Evolutionary conservation across 2,797 vertebrate genomes (phyloP).

Genomic region (Hoplostethus atlanticus): DNA sequence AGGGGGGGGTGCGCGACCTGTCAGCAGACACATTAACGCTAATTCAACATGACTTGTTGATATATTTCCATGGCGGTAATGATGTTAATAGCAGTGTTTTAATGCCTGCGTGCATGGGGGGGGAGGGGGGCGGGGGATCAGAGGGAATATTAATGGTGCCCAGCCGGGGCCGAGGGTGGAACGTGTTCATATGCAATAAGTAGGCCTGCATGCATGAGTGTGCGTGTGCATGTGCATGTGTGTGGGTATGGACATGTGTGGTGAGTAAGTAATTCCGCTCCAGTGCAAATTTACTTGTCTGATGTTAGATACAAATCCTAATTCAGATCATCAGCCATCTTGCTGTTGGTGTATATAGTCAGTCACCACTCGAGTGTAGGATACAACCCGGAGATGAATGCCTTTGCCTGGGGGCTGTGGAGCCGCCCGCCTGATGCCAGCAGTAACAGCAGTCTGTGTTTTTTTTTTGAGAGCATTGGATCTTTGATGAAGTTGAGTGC

Average conservation of each 20-base stretch:
- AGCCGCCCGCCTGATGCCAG: conserved; percentile 14
- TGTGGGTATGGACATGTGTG: neutral
- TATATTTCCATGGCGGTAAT: conserved; percentile 69
- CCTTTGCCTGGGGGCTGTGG: neutral
- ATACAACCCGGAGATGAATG: conserved; percentile 4
- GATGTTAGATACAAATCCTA: conserved; percentile 32
- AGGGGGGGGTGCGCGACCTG: conserved; percentile 34
- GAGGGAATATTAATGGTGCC: conserved; percentile 66
- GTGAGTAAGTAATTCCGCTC: conserved; percentile 30
- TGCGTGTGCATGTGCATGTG: conserved; percentile 19
- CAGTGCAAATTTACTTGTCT: conserved; percentile 36
- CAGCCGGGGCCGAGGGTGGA: conserved; percentile 46
- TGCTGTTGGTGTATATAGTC: conserved; percentile 3
- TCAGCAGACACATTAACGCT: conserved; percentile 66
- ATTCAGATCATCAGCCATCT: conserved; percentile 7
- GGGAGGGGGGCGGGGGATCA: too few species aligned
- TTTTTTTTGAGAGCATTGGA: conserved; percentile 17
- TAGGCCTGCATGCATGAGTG: conserved; percentile 4
- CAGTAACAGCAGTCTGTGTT: neutral
- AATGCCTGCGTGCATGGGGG: conserved; percentile 54
- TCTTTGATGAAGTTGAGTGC: conserved; percentile 47
- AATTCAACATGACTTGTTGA: conserved; percentile 77
- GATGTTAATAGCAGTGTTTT: conserved; percentile 75
- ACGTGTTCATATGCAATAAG: conserved; percentile 60
- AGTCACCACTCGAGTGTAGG: conserved; percentile 15